A percentile compares a stretch with the other conserved stretches of the same genome.
Evolutionary conservation across 2,797 vertebrate species (phyloP).

Genomic region (Neopelma chrysocephalum): DNA sequence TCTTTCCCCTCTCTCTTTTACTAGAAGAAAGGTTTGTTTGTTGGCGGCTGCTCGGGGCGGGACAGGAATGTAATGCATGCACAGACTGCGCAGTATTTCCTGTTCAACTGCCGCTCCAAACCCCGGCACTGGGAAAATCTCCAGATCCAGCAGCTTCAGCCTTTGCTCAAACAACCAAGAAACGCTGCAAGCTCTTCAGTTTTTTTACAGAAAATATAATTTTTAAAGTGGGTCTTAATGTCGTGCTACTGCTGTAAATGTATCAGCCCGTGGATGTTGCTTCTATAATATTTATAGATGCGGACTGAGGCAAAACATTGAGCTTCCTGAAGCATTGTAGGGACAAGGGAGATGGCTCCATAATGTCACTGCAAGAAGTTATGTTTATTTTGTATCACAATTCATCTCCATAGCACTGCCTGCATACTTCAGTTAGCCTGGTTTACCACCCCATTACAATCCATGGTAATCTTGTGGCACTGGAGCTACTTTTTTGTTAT

Average conservation of each 20-base stretch:
- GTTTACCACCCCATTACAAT: not conserved
- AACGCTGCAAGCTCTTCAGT: not conserved
- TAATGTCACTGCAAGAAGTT: not conserved
- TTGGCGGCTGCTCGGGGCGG: slow-evolving; percentile 78
- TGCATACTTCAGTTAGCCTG: not conserved
- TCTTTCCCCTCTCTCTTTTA: not conserved
- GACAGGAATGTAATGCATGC: slow-evolving; percentile 86
- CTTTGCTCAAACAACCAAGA: slow-evolving; percentile 16
- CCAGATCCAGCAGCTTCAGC: slow-evolving; percentile 55
- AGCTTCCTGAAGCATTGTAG: not conserved
- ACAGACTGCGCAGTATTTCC: slow-evolving; percentile 84
- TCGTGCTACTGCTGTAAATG: not conserved
- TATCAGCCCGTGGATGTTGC: not conserved
- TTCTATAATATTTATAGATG: not conserved
- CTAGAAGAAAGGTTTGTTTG: slow-evolving; percentile 84
- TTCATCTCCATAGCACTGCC: not conserved
- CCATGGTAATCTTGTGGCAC: not conserved
- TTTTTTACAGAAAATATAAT: accelerated
- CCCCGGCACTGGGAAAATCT: slow-evolving; percentile 63
- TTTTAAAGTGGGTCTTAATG: accelerated
- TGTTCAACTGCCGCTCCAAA: slow-evolving; percentile 80
- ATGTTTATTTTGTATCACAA: not conserved
- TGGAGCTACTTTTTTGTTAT: not conserved
- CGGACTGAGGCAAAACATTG: not conserved
- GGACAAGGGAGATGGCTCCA: not conserved